A percentile compares a stretch with the other conserved stretches of the same genome.
phyloP scores from a whole-genome alignment of 2,888 invertebrate species.

The Mactromeris polynyma region DNA sequence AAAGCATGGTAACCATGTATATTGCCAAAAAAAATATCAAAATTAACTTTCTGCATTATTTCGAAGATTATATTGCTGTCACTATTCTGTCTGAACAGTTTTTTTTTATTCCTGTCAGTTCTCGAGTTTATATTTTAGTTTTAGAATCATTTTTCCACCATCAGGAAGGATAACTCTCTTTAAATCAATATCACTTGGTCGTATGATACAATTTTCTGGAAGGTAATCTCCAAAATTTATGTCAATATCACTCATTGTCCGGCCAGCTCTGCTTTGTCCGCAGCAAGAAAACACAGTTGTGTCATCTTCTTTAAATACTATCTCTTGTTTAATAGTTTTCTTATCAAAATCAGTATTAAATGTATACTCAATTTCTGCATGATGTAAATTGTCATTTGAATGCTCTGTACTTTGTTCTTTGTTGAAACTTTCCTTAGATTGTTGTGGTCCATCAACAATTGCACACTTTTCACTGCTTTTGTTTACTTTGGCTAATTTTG shows the following conservation, averaged over 20 bases:
- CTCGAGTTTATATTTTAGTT: slow-evolving; percentile 40
- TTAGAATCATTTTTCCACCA: slow-evolving; percentile 55
- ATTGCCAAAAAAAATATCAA: no score
- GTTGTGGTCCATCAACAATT: neutral
- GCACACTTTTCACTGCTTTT: neutral
- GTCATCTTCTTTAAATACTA: slow-evolving; percentile 39
- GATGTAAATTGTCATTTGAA: neutral
- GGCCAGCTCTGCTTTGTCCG: slow-evolving; percentile 33
- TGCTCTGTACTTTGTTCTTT: neutral
- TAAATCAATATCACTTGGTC: slow-evolving; percentile 46
- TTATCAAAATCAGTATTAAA: slow-evolving; percentile 37
- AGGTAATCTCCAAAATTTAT: slow-evolving; percentile 57
- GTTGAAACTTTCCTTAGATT: neutral
- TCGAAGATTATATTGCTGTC: no score
- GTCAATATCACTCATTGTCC: slow-evolving; percentile 50
- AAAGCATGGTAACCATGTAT: no score
- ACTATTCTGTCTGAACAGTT: neutral
- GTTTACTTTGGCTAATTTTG: neutral
- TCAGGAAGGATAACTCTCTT: slow-evolving; percentile 51
- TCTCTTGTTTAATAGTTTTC: slow-evolving; percentile 44
- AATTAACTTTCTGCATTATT: no score
- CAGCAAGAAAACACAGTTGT: slow-evolving; percentile 40
- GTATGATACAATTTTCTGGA: slow-evolving; percentile 52
- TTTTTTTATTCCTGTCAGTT: neutral
- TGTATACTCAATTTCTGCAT: slow-evolving; percentile 40